Conservation (phyloP, 1,140 invertebrate genomes). For the Anoplophora glabripennis region DNA sequence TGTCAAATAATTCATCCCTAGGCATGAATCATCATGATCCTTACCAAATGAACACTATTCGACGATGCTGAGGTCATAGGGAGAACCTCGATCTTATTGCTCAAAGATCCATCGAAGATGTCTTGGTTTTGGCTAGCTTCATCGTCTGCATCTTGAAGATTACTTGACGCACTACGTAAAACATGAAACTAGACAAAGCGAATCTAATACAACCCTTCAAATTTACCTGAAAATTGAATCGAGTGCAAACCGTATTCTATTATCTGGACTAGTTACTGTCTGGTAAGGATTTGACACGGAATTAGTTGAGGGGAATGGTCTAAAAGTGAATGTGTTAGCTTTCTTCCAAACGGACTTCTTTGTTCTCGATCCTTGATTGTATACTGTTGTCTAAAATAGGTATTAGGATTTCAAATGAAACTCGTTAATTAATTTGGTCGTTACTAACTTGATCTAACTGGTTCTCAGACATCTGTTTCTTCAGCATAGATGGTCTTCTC, state of each 20-base stretch:
- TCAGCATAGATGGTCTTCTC: constrained; percentile 60
- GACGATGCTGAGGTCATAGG: constrained; percentile 63
- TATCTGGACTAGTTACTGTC: constrained; percentile 81
- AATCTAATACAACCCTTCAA: background rate
- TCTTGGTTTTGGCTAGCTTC: constrained; percentile 37
- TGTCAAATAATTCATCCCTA: too few relatives aligned
- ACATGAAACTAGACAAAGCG: background rate
- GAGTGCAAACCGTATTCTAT: constrained; percentile 79
- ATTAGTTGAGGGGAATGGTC: constrained; percentile 61
- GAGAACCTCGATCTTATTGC: constrained; percentile 36
- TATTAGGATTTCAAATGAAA: constrained; percentile 26
- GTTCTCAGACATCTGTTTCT: constrained; percentile 33
- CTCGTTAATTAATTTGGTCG: background rate
- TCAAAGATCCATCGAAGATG: constrained; percentile 21
- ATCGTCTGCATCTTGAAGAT: constrained; percentile 70
- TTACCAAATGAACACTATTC: constrained; percentile 87
- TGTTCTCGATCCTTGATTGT: constrained; percentile 59
- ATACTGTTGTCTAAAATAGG: constrained; percentile 40
- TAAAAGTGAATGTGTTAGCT: constrained; percentile 82
- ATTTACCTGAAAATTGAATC: constrained; percentile 72
- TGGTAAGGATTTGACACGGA: constrained; percentile 74
- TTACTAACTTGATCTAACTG: constrained; percentile 30
- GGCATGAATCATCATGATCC: too few relatives aligned
- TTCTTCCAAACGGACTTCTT: constrained; percentile 90
- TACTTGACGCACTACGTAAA: constrained; percentile 65